These are phyloP conservation scores for Actenoides hombroni DNA, from an alignment of 2,113 vertebrate genomes.

Conservation along the genomic window DNA sequence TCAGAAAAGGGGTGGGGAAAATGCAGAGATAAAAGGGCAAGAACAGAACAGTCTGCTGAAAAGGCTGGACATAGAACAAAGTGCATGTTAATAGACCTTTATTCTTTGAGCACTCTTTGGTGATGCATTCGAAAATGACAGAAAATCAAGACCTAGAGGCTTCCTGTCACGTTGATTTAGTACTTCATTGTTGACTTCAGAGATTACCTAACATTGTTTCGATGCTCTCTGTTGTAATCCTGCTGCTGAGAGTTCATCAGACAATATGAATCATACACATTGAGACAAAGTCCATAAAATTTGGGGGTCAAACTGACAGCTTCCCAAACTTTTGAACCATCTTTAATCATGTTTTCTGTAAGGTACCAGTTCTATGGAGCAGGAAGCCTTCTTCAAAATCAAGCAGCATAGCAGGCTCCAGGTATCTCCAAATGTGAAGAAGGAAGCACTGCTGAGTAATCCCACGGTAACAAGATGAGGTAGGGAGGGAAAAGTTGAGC, in stretches of 20 bases:
- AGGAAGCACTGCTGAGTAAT: background rate
- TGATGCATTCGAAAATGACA: background rate
- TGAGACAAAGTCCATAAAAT: background rate
- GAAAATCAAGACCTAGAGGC: slow-evolving; percentile 11
- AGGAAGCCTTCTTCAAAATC: background rate
- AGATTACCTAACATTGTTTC: background rate
- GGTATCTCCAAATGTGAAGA: background rate
- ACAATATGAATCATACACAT: background rate
- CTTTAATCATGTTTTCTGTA: background rate
- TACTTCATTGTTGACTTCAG: background rate
- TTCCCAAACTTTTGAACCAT: background rate
- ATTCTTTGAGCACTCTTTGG: background rate
- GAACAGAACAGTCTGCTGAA: background rate
- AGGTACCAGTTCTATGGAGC: background rate
- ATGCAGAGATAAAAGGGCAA: slow-evolving; percentile 39
- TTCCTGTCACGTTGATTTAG: background rate
- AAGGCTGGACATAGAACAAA: slow-evolving; percentile 35
- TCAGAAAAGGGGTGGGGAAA: slow-evolving; percentile 3
- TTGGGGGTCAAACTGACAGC: background rate
- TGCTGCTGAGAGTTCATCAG: background rate
- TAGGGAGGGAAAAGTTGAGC: background rate
- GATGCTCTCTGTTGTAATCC: background rate
- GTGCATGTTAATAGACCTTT: background rate
- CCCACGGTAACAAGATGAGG: fast-evolving
- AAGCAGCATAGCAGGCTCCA: fast-evolving